Evolutionary conservation across 2,113 vertebrate genomes (phyloP).

Genomic region (Notiomystis cincta): DNA sequence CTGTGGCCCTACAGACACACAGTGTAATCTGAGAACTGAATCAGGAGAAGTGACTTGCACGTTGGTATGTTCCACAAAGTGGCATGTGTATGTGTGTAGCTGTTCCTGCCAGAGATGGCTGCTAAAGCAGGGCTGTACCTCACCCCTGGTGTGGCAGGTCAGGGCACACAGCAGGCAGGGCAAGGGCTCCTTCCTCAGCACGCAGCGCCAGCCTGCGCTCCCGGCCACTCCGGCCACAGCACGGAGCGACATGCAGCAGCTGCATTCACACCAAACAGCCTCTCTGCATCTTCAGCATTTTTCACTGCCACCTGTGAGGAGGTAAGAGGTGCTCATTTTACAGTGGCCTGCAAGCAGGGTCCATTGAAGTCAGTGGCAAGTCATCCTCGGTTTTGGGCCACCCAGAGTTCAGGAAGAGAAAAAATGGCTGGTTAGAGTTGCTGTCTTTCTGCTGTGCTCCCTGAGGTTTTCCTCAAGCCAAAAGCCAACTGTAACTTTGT

Average conservation of each 20-base stretch:
- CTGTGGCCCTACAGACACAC: background rate
- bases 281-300: background rate
- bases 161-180: background rate
- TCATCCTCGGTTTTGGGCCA: background rate
- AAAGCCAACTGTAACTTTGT: background rate
- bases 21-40: background rate
- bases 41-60: background rate
- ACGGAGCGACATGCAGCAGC: background rate
- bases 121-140: background rate
- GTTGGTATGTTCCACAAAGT: background rate
- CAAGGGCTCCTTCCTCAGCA: background rate
- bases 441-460: background rate
- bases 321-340: background rate
- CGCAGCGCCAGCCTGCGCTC: background rate
- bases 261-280: background rate
- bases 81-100: background rate
- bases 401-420: background rate
- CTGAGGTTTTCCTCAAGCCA: background rate
- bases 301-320: background rate
- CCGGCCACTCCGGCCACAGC: background rate
- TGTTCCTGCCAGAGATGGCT: background rate
- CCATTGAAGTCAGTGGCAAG: background rate
- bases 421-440: background rate
- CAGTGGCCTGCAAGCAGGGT: background rate
- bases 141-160: background rate